These are phyloP conservation scores for Pelobates cultripes DNA, from an alignment of 2,797 vertebrate genomes.

Conservation along the genomic window DNA sequence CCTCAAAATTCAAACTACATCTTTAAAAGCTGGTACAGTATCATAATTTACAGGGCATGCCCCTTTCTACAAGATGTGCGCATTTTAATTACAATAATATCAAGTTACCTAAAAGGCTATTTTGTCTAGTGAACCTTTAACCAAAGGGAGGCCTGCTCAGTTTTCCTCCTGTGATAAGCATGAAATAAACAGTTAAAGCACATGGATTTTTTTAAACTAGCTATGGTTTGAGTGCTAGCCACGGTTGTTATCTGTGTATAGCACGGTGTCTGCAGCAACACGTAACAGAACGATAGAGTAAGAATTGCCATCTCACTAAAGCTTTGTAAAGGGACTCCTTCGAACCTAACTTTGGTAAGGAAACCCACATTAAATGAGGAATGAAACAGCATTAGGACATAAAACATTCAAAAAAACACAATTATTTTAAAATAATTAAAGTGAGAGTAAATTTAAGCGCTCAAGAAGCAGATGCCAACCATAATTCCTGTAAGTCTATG, in stretches of 20 bases:
- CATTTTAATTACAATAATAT: too few species aligned
- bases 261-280: slow-evolving; percentile 37
- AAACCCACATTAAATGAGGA: slow-evolving; percentile 20
- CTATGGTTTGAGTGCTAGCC: not conserved
- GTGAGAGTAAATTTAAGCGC: not conserved
- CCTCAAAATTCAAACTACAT: too few species aligned
- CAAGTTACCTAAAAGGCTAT: too few species aligned
- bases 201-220: too few species aligned
- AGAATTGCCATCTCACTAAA: slow-evolving; percentile 37
- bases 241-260: not conserved
- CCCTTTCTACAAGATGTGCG: too few species aligned
- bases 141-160: too few species aligned
- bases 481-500: not conserved
- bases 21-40: too few species aligned
- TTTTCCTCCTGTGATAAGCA: too few species aligned
- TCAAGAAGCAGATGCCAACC: not conserved
- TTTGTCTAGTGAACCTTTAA: too few species aligned
- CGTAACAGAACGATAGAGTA: not conserved
- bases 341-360: slow-evolving; percentile 41
- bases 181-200: too few species aligned
- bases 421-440: not conserved
- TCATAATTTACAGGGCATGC: too few species aligned
- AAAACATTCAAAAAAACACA: not conserved
- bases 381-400: slow-evolving; percentile 4
- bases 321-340: slow-evolving; percentile 31